These are phyloP conservation scores for Athene noctua DNA, from an alignment of 2,113 vertebrate genomes.

Conservation along the genomic window DNA sequence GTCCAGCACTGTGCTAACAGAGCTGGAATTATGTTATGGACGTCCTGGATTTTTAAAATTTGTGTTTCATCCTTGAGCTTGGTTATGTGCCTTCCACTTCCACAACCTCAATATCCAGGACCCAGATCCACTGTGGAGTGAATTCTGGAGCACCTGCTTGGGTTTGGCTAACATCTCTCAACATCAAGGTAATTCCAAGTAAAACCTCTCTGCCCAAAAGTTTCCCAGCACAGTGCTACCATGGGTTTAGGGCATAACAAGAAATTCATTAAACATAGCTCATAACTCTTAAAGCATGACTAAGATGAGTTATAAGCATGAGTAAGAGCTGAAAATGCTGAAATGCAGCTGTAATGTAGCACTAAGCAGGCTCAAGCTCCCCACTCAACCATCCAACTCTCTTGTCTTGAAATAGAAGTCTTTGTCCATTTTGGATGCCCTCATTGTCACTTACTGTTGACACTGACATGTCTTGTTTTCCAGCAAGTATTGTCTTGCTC, in stretches of 20 bases:
- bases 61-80: neutral
- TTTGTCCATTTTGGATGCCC: neutral
- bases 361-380: neutral
- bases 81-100: neutral
- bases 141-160: neutral
- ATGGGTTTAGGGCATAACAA: neutral
- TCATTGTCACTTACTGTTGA: slow-evolving; percentile 59
- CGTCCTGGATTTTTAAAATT: neutral
- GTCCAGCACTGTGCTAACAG: neutral
- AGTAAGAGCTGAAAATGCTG: neutral
- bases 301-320: no score
- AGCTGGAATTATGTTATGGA: neutral
- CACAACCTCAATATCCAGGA: neutral
- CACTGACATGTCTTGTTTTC: slow-evolving; percentile 78
- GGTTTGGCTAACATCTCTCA: neutral
- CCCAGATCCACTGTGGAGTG: neutral
- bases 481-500: slow-evolving; percentile 68
- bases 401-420: neutral
- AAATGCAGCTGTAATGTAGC: neutral
- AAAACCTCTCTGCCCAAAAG: neutral
- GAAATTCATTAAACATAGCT: neutral
- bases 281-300: neutral
- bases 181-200: neutral
- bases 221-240: neutral
- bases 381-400: rapidly evolving